Conservation (phyloP, 2,797 vertebrate genomes). For the Neopelma chrysocephalum region DNA sequence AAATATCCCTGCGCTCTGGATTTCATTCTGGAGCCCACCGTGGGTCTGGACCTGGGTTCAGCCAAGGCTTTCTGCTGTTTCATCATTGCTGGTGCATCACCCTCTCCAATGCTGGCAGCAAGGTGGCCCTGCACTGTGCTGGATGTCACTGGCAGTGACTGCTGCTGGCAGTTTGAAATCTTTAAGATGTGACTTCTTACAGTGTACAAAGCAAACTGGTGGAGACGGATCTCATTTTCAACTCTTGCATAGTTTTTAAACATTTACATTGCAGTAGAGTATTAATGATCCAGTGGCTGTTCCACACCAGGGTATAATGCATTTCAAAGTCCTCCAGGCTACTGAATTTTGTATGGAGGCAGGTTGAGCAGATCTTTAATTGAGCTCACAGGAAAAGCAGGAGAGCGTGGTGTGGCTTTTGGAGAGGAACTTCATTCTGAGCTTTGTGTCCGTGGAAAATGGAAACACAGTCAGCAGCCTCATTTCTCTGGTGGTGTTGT, state of each 20-base stretch:
- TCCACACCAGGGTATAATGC: neutral
- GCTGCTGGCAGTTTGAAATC: neutral
- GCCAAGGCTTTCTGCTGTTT: neutral
- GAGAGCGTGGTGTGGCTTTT: neutral
- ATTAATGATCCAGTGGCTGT: constrained; percentile 32
- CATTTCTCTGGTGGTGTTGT: neutral
- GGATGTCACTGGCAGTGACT: no score
- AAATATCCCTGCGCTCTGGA: neutral
- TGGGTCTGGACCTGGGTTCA: neutral
- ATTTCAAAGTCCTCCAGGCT: constrained; percentile 49
- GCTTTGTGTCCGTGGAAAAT: neutral
- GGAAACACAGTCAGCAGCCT: neutral
- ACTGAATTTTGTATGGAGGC: constrained; percentile 54
- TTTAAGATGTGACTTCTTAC: neutral
- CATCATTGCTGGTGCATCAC: neutral
- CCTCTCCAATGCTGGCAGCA: neutral
- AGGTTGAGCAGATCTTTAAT: constrained; percentile 38
- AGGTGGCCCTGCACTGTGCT: neutral
- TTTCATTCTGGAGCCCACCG: neutral
- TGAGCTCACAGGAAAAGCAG: constrained; percentile 22
- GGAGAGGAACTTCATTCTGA: neutral
- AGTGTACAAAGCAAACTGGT: neutral
- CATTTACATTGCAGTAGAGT: neutral
- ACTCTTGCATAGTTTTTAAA: constrained; percentile 6
- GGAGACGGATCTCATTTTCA: neutral